These are phyloP conservation scores for Amphipoea oculea DNA, from an alignment of 2,888 invertebrate species.

Conservation along the genomic window DNA sequence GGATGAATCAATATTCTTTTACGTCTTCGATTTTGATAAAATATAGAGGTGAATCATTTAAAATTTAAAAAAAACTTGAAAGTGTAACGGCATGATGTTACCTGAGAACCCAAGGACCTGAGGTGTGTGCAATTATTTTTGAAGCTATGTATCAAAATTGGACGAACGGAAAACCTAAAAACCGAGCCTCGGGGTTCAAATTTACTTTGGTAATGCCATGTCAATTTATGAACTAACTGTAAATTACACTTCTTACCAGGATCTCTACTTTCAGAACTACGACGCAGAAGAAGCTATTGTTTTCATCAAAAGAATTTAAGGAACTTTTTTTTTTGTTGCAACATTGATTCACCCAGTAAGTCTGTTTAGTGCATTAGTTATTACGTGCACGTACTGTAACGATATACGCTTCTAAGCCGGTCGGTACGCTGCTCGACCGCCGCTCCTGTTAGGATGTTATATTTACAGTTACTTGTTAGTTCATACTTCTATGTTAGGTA, in stretches of 20 bases:
- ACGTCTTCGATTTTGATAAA: neutral
- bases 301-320: neutral
- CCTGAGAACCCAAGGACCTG: too few relatives aligned
- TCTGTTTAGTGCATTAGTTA: constrained; percentile 78
- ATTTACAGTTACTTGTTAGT: constrained; percentile 72
- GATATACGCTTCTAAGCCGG: constrained; percentile 85
- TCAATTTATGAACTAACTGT: neutral
- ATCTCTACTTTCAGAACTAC: neutral
- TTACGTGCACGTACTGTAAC: constrained; percentile 86
- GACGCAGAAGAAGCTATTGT: too few relatives aligned
- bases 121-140: neutral
- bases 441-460: constrained; percentile 85
- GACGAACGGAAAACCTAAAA: neutral
- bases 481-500: constrained; percentile 28
- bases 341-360: constrained; percentile 67
- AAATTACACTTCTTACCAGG: neutral
- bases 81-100: neutral
- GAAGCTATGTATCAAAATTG: neutral
- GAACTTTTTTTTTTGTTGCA: neutral
- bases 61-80: neutral
- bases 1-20: constrained; percentile 73
- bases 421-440: constrained; percentile 80
- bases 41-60: neutral
- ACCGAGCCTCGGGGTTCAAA: neutral
- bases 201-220: neutral